phyloP scores from a whole-genome alignment of 92 coral and sea anemone species.

The Epizoanthus rinbou region DNA sequence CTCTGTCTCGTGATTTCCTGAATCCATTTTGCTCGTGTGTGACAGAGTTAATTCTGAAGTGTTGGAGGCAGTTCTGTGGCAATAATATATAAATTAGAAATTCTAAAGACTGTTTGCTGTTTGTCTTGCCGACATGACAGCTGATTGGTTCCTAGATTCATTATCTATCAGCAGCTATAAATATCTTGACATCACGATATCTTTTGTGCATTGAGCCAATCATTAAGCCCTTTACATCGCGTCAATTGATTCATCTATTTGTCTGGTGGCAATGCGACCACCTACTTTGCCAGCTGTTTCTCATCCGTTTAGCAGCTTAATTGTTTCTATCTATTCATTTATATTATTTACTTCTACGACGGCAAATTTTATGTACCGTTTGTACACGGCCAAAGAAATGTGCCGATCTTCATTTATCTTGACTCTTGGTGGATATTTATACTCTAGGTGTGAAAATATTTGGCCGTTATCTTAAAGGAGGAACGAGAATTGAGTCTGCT shows the following conservation, averaged over 20 bases:
- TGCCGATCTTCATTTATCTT: slow-evolving; percentile 40
- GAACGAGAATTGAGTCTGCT: slow-evolving; percentile 73
- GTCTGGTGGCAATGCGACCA: slow-evolving; percentile 98
- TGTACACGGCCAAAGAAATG: slow-evolving; percentile 46
- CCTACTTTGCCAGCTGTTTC: slow-evolving; percentile 97
- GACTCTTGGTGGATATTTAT: slow-evolving; percentile 66
- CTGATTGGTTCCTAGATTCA: slow-evolving; percentile 88
- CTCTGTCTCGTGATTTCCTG: slow-evolving; percentile 80
- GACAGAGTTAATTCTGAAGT: slow-evolving; percentile 94
- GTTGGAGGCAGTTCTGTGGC: slow-evolving; percentile 97
- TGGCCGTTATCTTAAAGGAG: slow-evolving; percentile 87
- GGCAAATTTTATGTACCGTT: slow-evolving; percentile 64
- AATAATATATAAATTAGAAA: slow-evolving; percentile 96
- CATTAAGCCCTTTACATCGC: slow-evolving; percentile 84
- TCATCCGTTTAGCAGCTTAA: slow-evolving; percentile 89
- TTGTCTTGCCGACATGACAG: slow-evolving; percentile 80
- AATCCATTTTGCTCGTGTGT: slow-evolving; percentile 92
- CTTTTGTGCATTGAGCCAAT: slow-evolving; percentile 89
- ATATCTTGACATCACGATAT: slow-evolving; percentile 98
- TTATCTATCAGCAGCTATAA: slow-evolving; percentile 95
- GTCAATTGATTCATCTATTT: slow-evolving; percentile 96
- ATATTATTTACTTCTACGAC: slow-evolving; percentile 82
- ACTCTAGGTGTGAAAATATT: slow-evolving; percentile 80
- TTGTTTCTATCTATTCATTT: slow-evolving; percentile 87
- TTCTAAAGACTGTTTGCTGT: slow-evolving; percentile 97